These are phyloP conservation scores for Rhabdornis inornatus DNA, from an alignment of 2,113 vertebrate species.

Conservation along the genomic window DNA sequence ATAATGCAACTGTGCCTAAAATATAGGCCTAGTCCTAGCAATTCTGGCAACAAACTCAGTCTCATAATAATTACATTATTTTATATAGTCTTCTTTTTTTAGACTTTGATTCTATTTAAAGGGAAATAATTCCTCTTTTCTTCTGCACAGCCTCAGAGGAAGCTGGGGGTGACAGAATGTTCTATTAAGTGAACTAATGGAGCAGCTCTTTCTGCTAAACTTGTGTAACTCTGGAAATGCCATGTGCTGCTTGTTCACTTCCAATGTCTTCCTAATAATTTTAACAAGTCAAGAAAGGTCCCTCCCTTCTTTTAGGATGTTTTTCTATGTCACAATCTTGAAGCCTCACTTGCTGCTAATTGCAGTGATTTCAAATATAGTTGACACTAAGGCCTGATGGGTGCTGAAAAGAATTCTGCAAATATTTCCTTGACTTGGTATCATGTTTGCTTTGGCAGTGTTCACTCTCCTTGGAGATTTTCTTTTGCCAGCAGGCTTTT, in stretches of 20 bases:
- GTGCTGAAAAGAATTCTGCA: conserved; percentile 9
- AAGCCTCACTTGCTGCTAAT: conserved; percentile 14
- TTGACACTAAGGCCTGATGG: background rate
- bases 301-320: conserved; percentile 16
- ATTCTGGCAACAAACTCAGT: conserved; percentile 30
- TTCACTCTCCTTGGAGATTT: background rate
- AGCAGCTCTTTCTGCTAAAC: conserved; percentile 52
- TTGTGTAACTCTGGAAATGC: conserved; percentile 3
- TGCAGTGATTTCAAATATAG: background rate
- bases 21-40: background rate
- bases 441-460: background rate
- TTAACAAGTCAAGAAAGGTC: conserved; percentile 13
- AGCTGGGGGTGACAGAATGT: conserved; percentile 37
- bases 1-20: background rate
- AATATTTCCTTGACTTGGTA: conserved; percentile 15
- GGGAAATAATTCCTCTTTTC: background rate
- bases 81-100: background rate
- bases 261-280: conserved; percentile 50
- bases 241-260: conserved; percentile 52
- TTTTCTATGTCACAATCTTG: background rate
- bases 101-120: conserved; percentile 22
- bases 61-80: background rate
- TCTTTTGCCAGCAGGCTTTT: background rate
- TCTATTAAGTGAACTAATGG: conserved; percentile 65
- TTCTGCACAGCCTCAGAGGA: conserved; percentile 8